Evolutionary conservation across 2,797 vertebrate species (phyloP), one percentile per base, ranked within the genome.

Genomic region (Eulemur albifrons): DNA sequence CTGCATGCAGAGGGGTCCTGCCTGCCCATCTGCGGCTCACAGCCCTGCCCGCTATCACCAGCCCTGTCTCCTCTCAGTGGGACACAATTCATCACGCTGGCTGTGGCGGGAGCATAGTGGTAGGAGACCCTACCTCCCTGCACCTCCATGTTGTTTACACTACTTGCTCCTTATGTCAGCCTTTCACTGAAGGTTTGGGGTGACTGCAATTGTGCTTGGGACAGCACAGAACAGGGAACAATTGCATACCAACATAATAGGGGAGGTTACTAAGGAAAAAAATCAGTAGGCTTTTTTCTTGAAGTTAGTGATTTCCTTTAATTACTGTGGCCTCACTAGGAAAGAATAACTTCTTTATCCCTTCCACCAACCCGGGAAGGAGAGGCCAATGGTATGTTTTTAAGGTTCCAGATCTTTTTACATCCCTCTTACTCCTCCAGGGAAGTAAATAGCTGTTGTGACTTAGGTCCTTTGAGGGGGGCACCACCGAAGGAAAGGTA

Each of bases 281-380:
- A 43, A 77, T 11, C 61, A 61, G 3, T 45, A 32, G n/a, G 8
- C 23, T 83, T n/a, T 70, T 83, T 76, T 77, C 6, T 65, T 63
- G 20, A 43, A 13, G 2, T 43, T 83, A 59, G 2, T 69, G 18
- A 7, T 94, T 70, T 93, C 13, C n/a, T 94, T 72, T 45, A 54
- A 70, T 88, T 59, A 79, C 12, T 59, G 13, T 59, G 45, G 21
- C 30, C 57, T 94, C n/a, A 59, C 23, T 9, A 27, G 35, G 40
- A 83, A 87, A 67, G 57, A 80, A 30, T 61, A 61, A 83, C 27
- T 90, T 83, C 43, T 86, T 83, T 85, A 10, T 70, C 59, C 21
- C 50, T 59, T 35, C 21, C 23, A 86, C 20, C 75, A 79, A 13
- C 9, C 75, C 57, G 50, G 38, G 38, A 93, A 83, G 40, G 43